Evolutionary conservation across 1,140 invertebrate species (phyloP), one percentile per base, ranked within the genome.

Genomic region (Brachionus calyciflorus): DNA sequence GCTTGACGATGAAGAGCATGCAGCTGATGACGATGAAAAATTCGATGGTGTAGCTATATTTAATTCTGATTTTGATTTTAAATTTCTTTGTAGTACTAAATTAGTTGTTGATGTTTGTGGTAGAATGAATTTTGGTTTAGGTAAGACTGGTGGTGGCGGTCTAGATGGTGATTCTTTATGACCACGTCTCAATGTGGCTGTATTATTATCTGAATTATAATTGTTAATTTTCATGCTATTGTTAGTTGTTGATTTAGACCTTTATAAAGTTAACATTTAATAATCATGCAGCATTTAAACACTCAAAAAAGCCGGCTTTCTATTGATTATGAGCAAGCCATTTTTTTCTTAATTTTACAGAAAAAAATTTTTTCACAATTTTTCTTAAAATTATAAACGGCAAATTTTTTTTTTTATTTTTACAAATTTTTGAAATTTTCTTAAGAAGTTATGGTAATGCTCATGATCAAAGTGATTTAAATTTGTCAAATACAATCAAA

Each of bases 71-170:
- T 73, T 73, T 19, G 69, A 73, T 14, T 73, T 73, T 24, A 73
- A 73, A 73, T 73, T 73, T 51, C 69, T 19, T 33, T 73, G 69
- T 14, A 73, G 46, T 12, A 73, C 51, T 21, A 73, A 37, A 41
- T 55, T 73, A 30, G 69, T 73, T 14, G 69, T 73, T 19, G 69
- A 73, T 24, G 69, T 73, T 41, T 30, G 69, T 19, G 69, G 69
- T 21, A 73, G 69, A 28, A 73, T 73, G 19, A 73, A 73, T 55
- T 73, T 73, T 14, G 69, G 69, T 49, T 73, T 73, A 6, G 69
- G 69, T 24, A 73, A 21, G 37, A 41, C 51, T 0, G 69, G 69
- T 12, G 69, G 69, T 21, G 69, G 69, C n/a, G 69, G 69, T 41
- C 60, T 37, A 24, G 60, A 65, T 6, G 60, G 60, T 28, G 60